These are phyloP conservation scores for Eretmodus cyanostictus DNA, from an alignment of 2,113 vertebrate genomes.

Conservation along the genomic window DNA sequence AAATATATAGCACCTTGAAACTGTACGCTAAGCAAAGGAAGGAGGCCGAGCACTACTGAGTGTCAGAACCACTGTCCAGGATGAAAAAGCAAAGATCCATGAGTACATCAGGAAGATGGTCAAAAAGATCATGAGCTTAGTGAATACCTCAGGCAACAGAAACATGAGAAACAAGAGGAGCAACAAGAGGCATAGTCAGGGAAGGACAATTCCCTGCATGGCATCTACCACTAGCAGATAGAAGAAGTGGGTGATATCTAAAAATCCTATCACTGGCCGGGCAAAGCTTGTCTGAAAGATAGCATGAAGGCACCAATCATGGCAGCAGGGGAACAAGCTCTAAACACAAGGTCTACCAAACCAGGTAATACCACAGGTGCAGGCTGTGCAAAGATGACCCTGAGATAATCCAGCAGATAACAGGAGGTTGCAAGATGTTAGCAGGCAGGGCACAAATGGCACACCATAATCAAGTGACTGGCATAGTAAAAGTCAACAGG, in stretches of 20 bases:
- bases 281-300: background rate
- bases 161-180: background rate
- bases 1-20: background rate
- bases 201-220: background rate
- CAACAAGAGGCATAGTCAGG: background rate
- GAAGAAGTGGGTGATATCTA: background rate
- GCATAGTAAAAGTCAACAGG: background rate
- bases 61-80: background rate
- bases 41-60: background rate
- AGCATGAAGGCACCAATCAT: background rate
- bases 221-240: background rate
- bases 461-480: background rate
- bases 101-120: background rate
- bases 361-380: background rate
- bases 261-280: background rate
- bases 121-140: background rate
- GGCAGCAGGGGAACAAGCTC: background rate
- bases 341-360: background rate
- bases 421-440: background rate
- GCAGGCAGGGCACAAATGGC: background rate
- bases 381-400: background rate
- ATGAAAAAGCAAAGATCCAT: background rate
- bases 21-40: background rate
- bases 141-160: background rate
- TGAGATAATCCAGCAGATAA: background rate